Evolutionary conservation across 2,797 vertebrate species (phyloP).

Genomic region (Mormyrus proboscirostris): DNA sequence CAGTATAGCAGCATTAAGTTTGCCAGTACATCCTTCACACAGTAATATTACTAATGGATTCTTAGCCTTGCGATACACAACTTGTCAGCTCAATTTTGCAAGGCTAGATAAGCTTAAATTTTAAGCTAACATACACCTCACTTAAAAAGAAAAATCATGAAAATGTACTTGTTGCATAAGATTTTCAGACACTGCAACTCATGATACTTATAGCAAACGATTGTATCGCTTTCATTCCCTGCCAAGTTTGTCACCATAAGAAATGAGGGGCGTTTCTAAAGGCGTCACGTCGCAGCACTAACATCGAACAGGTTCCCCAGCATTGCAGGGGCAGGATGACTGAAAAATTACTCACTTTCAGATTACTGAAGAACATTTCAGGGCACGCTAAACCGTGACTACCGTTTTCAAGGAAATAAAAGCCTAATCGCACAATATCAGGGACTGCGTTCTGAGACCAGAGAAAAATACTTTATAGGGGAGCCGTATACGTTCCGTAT

Average conservation of each 20-base stretch:
- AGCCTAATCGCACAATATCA: no score
- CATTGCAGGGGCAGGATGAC: slow-evolving; percentile 18
- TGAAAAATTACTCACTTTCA: slow-evolving; percentile 20
- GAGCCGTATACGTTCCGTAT: neutral
- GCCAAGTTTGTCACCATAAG: neutral
- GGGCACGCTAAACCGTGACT: neutral
- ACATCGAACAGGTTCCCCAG: slow-evolving; percentile 15
- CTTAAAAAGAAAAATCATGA: neutral
- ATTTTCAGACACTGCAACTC: neutral
- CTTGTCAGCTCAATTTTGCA: neutral
- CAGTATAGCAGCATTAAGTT: neutral
- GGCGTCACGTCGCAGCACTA: neutral
- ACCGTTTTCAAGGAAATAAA: slow-evolving; percentile 12
- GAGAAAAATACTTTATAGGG: neutral
- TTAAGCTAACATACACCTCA: neutral
- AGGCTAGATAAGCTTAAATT: neutral
- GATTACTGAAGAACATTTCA: neutral
- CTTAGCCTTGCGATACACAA: neutral
- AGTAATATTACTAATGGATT: neutral
- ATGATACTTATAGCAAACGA: neutral
- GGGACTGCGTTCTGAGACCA: no score
- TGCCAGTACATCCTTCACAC: neutral
- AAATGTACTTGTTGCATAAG: neutral
- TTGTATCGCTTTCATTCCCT: neutral
- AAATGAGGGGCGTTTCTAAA: neutral